Conservation (phyloP, 2,797 vertebrate genomes). For the Anguilla anguilla region DNA sequence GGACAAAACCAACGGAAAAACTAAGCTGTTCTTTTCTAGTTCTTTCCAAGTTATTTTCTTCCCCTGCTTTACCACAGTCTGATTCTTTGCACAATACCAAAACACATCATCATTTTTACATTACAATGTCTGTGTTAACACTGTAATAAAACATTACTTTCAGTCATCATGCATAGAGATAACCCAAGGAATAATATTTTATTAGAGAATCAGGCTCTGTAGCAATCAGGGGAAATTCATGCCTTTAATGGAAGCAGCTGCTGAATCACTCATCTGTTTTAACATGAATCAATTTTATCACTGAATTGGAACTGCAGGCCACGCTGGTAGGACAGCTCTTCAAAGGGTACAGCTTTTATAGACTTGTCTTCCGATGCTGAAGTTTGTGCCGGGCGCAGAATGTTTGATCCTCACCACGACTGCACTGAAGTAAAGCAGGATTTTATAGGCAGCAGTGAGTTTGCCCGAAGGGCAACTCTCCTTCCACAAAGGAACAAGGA, state of each 20-base stretch:
- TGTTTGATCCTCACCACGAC: not conserved
- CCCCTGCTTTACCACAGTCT: not conserved
- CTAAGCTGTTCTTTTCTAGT: not conserved
- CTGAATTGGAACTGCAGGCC: conserved; percentile 21
- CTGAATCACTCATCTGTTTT: conserved; percentile 33
- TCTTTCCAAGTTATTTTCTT: not conserved
- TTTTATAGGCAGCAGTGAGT: not conserved
- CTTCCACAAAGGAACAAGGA: not conserved
- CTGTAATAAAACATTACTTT: conserved; percentile 15
- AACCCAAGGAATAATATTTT: not conserved
- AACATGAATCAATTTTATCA: conserved; percentile 38
- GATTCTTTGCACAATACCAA: not conserved
- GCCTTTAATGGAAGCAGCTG: conserved; percentile 21
- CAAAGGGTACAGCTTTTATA: conserved; percentile 8
- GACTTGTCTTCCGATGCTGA: conserved; percentile 4
- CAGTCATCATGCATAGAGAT: not conserved
- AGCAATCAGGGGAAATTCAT: conserved; percentile 29
- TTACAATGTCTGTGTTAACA: not conserved
- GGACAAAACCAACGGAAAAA: not conserved
- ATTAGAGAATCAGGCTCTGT: conserved; percentile 27
- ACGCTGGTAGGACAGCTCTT: not conserved
- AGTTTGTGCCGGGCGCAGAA: not conserved
- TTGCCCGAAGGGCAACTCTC: not conserved
- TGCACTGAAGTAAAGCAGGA: not conserved
- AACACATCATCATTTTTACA: not conserved